Base-by-base conservation (phyloP, 2,888 invertebrate genomes). In the Microplitis deprimator region DNA sequence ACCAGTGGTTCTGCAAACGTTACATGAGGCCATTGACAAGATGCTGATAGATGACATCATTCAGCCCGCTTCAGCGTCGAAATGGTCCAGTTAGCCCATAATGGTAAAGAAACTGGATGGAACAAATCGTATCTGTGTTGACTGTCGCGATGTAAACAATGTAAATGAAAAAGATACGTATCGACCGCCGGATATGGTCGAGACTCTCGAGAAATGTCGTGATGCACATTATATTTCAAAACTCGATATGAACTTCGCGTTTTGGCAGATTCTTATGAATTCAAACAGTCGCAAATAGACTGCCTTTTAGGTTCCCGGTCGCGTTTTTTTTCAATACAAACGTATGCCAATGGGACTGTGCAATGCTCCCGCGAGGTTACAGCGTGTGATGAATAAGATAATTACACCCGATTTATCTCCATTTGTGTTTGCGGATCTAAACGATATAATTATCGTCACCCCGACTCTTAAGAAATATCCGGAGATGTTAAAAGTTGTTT, bases 361-460 rank as follows among this genome's bases (percentile, higher is more conserved):
- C 1, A 17, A 17, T 4, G 64, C 17, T 8, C 17, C 17, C 8
- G 64, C 17, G 8, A 64, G 16, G 1, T 64, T 64, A 6, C 64
- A 17, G 6, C 3, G 4, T 1, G 6, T 64, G 2, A 64, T 17
- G 17, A 6, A 64, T 10, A 64, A 17, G 20, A 10, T 64, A 64
- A 64, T 17, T 6, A 41, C 41, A 10, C 41, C 41, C 1, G 41
- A 41, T 41, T 41, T 41, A 41, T 10, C 7, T 6, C 41, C 41
- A 8, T 41, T 5, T 10, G 76, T 73, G n/a, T 81, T 77, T 17
- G 41, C 67, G 0, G 79, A 81, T 67, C 61, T 81, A 0, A 78
- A 81, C 40, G 78, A 81, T 61, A 78, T 77, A 74, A 74, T 79
- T 1, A 65, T 79, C 1, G 78, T 81, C 20, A 0, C 75, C 78